Conservation (phyloP, 2,797 vertebrate species). For the Arremon brunneinucha region DNA sequence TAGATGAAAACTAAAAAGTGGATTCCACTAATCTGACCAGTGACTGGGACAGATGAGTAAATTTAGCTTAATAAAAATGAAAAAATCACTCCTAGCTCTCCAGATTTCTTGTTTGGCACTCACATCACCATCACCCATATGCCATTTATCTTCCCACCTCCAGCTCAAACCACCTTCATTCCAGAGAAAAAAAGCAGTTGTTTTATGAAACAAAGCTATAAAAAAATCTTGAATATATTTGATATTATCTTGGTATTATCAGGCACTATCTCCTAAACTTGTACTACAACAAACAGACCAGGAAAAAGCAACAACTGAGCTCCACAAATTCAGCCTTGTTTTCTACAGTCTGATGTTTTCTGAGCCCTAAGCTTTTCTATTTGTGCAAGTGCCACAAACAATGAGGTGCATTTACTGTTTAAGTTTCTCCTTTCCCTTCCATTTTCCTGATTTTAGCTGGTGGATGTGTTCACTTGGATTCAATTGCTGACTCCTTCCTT, state of each 20-base stretch:
- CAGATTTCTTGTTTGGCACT: background rate
- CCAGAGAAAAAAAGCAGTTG: background rate
- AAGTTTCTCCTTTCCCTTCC: background rate
- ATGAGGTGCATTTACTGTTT: background rate
- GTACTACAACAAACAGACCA: background rate
- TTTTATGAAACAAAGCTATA: background rate
- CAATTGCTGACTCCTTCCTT: background rate
- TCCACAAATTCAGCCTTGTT: background rate
- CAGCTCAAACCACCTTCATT: background rate
- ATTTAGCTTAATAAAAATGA: background rate
- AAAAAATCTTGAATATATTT: background rate
- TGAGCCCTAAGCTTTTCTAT: background rate
- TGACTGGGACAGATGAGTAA: background rate
- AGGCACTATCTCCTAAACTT: background rate
- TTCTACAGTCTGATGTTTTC: background rate
- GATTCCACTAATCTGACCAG: background rate
- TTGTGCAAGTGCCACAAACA: background rate
- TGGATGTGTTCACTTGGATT: background rate
- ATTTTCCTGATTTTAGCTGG: background rate
- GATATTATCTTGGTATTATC: background rate
- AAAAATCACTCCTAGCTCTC: background rate
- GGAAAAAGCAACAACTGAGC: background rate
- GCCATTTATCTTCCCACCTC: background rate
- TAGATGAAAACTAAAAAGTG: background rate
- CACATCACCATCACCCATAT: fast-evolving